Conservation (phyloP, 1,140 invertebrate species). For the Ericerus pela region DNA sequence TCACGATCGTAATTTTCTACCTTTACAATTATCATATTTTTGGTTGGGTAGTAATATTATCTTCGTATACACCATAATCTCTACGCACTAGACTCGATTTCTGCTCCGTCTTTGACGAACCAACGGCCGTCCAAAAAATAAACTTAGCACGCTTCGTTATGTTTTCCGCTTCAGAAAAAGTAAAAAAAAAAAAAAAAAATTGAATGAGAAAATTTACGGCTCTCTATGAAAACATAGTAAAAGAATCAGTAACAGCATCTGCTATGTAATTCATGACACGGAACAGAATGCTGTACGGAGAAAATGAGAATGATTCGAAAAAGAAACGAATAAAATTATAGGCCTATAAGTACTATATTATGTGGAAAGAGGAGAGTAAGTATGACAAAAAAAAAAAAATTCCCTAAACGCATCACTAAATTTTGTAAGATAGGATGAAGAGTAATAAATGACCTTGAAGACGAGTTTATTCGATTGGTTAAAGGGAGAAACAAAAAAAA, state of each 20-base stretch:
- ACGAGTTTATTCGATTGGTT: conserved; percentile 1
- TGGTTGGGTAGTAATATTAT: too few species aligned
- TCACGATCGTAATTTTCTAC: too few species aligned
- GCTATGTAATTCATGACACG: not conserved
- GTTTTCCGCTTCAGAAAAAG: conserved; percentile 1
- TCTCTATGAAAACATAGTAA: not conserved
- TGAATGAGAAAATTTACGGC: not conserved
- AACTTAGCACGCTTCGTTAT: conserved; percentile 9
- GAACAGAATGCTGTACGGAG: not conserved
- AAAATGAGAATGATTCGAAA: too few species aligned
- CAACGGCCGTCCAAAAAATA: not conserved
- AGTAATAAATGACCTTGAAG: conserved; percentile 7
- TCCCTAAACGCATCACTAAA: conserved; percentile 5
- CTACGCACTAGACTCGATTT: too few species aligned
- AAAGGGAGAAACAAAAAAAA: conserved; percentile 4
- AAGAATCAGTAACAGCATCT: not conserved
- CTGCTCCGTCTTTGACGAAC: too few species aligned
- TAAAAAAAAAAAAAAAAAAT: not conserved
- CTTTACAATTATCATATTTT: too few species aligned
- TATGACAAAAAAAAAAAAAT: too few species aligned
- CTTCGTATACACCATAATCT: too few species aligned
- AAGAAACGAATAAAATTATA: too few species aligned
- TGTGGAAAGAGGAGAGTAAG: too few species aligned
- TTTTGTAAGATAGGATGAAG: conserved; percentile 4
- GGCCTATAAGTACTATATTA: too few species aligned